Percentiles rank a stretch among this genome's conserved stretches.
Evolutionary conservation across 2,113 vertebrate species (phyloP).

Genomic region (Caranx ignobilis): DNA sequence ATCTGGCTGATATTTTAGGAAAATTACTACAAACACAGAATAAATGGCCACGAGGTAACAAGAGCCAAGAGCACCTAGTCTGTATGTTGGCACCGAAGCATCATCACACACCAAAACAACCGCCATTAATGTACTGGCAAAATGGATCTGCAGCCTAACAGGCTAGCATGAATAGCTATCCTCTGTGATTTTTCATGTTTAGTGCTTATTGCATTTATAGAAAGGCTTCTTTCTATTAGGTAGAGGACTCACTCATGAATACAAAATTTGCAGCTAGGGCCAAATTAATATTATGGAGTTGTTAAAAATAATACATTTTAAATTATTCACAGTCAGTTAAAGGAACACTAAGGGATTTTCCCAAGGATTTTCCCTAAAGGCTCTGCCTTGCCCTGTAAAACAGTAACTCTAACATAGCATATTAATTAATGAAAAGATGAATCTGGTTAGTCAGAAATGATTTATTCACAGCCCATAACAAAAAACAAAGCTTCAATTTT

Average conservation of each 20-base stretch:
- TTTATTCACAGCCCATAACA: constrained; percentile 27
- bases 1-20: constrained; percentile 37
- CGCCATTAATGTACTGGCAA: constrained; percentile 50
- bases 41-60: constrained; percentile 32
- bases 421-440: constrained; percentile 55
- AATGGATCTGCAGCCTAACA: constrained; percentile 39
- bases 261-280: constrained; percentile 53
- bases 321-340: constrained; percentile 71
- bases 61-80: constrained; percentile 52
- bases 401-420: constrained; percentile 30
- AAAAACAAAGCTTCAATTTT: constrained; percentile 22
- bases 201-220: constrained; percentile 57
- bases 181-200: constrained; percentile 53
- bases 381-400: constrained; percentile 40
- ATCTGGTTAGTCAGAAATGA: constrained; percentile 49
- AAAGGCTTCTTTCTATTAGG: constrained; percentile 45
- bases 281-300: constrained; percentile 71
- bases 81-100: constrained; percentile 47
- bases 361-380: constrained; percentile 53
- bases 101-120: constrained; percentile 53
- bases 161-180: constrained; percentile 52
- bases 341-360: constrained; percentile 63
- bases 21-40: constrained; percentile 48
- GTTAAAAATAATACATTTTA: constrained; percentile 73
- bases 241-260: constrained; percentile 53